Base-by-base conservation (phyloP, 2,113 vertebrate genomes). In the Phyllostomus hastatus region DNA sequence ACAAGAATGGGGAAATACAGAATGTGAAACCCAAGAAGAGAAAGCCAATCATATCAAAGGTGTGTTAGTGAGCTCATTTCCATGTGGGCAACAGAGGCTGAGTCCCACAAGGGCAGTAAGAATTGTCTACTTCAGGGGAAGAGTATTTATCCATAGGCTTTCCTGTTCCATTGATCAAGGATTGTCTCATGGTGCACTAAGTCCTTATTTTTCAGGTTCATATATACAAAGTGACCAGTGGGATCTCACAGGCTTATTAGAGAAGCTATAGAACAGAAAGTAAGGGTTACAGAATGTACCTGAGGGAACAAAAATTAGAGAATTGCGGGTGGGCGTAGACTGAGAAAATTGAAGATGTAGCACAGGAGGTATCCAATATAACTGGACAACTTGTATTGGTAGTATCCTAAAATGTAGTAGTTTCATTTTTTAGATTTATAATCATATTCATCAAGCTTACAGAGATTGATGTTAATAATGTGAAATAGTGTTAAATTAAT, bases 251-350 rank as follows among this genome's bases (percentile, higher is more conserved):
- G 8, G 31, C 22, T 90, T 17, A 66, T 26, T 14, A 48, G 10
- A 73, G 35, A 84, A 50, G n/a, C 22, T 20, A 5, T 12, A 66
- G 17, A 7, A 70, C 28, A 59, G 11, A 96, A 83, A 35, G 46
- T 12, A 50, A 66, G 12, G 73, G 8, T 22, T 5, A 5, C 10
- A 28, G 24, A 43, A 22, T 9, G 17, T 4, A 64, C 0, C 0
- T 1, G 4, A 43, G 70, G 35, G 11, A 85, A 6, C 33, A 57
- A 20, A 24, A 10, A 57, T 41, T 72, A n/a, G 28, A 78, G 33
- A 20, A 4, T 10, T n/a, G 46, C 9, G 1, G 12, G 1, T 17
- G 8, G 19, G 6, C 14, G 52, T 9, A 64, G 31, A 33, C 59
- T 57, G 10, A 80, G 31, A 59, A 95, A 48, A 41, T 12, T 38